Base-by-base conservation (phyloP, 92 coral and sea anemone genomes). In the Plumapathes pennacea region DNA sequence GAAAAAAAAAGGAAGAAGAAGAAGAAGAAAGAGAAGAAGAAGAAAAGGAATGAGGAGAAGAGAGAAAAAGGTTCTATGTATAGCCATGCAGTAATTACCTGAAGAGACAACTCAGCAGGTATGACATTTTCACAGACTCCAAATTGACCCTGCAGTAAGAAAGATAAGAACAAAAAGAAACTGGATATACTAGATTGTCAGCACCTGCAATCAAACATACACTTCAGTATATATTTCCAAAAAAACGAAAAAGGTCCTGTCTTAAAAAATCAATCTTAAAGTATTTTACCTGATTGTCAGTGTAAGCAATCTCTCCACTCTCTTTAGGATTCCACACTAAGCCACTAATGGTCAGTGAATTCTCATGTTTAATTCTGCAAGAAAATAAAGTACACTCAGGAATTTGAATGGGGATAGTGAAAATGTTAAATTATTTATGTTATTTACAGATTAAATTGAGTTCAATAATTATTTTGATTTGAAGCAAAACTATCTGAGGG, bases 281-380 rank as follows among this genome's bases (percentile, higher is more conserved):
- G 49, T 43, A 4, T 25, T 50, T 12, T 12, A 94, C 99, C 90
- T 94, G 96, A 39, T 81, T 84, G 54, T 94, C 99, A 37, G 95
- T 68, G 72, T 88, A 94, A n/a, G 99, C 99, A 71, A 94, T 69
- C 57, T 94, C 99, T 17, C 71, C 81, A 7, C 68, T 67, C 25
- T 69, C 76, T 20, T 60, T 55, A 23, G 99, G 99, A 73, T 94
- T 84, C 98, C 98, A 92, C n/a, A 64, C 94, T 32, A 92, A 77
- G 26, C 96, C 85, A 54, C 86, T 74, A 24, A 92, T 58, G 10
- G 94, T 69, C 37, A 52, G 84, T 10, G 53, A 69, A 57, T 63
- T 78, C 25, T 89, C 99, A 53, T 89, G 99, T 42, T 73, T 83
- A 12, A 90, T 86, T 73, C 99, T 94, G 15, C 40, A 34, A 7